Base-by-base conservation (phyloP, 2,888 invertebrate species). In the Pedicia rivosa region DNA sequence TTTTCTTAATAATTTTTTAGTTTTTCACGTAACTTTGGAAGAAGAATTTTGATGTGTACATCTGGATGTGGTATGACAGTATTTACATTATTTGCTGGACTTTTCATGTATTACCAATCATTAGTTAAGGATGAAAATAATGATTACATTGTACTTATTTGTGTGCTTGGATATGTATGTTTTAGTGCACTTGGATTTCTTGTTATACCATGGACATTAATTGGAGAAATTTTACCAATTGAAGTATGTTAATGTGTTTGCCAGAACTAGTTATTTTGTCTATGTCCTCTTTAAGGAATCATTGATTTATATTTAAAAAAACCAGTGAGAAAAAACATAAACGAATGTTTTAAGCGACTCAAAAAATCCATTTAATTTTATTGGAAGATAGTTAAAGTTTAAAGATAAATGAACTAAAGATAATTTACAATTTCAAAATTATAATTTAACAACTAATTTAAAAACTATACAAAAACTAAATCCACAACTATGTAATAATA, bases 191-290 rank as follows among this genome's bases (percentile, higher is more conserved):
- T 70, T 7, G 71, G 71, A 1, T 62, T 66, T 46, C 49, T 68
- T 36, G 65, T 67, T 6, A 68, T 72, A 38, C 72, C 72, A 2
- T 72, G 72, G 72, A 66, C 70, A 4, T 47, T 72, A 16, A 66
- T 68, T 15, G 58, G 61, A 5, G 47, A 49, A 42, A 34, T 48
- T 12, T 38, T 46, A 25, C 45, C 48, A 6, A 47, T 42, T 5
- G 43, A 46, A 37, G 46, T n/a, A n/a, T n/a, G n/a, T n/a, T n/a
- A n/a, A n/a, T n/a, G n/a, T n/a, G n/a, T n/a, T n/a, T n/a, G n/a
- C 37, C 20, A 34, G 28, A 14, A 5, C 24, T 10, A 7, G 13
- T n/a, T 17, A 19, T 19, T 7, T n/a, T 13, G 25, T 13, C 24
- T 25, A n/a, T n/a, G n/a, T n/a, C n/a, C n/a, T n/a, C n/a, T n/a